Base-by-base conservation (phyloP, 2,888 invertebrate species). In the Eristalinus aeneus region DNA sequence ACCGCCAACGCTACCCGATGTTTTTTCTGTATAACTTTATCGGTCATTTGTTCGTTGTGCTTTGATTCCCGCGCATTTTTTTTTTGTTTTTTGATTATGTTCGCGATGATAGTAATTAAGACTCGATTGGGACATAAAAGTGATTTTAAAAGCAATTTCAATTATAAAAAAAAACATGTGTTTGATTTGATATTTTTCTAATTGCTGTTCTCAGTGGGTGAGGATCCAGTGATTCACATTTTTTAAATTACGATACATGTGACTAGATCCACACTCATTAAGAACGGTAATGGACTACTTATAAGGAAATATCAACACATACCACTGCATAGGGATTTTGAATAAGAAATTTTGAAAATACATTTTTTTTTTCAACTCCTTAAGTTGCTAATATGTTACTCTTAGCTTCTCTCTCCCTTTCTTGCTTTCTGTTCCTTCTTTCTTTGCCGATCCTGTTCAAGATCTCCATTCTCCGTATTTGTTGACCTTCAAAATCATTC, bases 181-280 rank as follows among this genome's bases (percentile, higher is more conserved):
- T 23, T 67, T 58, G 32, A 36, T 63, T 32, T 22, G 16, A 64
- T 53, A 20, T 68, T 63, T 65, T 63, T 74, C 56, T 23, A 32
- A 89, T 90, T 91, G 89, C 91, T 92, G 92, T 92, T 92, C 92
- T 91, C 90, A 92, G 92, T 92, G 92, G 90, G 92, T 92, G 92
- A 90, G 92, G 92, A 91, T 92, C 92, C 92, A 92, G 92, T 92
- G 92, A 91, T 91, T 92, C 92, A 92, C 92, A 92, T 92, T 90
- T 89, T 88, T 89, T 88, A 78, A 85, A 88, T 88, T 88, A 89
- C 89, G 89, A 90, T 82, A 89, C 69, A 80, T 93, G 93, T 93
- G 93, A 93, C 93, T 93, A 93, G 93, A 93, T 93, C 93, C 93
- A 93, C 93, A 93, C 93, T 93, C 93, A 93, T 93, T 93, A 93